These are phyloP conservation scores for Drosophila repletoides DNA, from an alignment of 1,140 invertebrate species.

Conservation along the genomic window DNA sequence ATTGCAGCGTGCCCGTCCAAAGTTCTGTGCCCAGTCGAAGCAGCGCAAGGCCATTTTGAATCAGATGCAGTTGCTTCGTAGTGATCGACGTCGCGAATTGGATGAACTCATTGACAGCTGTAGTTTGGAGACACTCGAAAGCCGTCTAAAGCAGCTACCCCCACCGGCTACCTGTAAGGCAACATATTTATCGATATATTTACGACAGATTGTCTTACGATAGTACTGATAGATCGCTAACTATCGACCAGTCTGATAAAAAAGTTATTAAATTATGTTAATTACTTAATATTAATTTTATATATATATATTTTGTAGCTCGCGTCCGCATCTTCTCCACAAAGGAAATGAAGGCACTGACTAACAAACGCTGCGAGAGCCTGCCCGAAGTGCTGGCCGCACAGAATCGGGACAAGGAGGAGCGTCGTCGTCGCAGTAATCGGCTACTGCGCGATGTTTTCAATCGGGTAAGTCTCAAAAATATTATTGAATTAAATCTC, in stretches of 20 bases:
- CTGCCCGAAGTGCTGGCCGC: conserved; percentile 71
- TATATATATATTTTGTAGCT: conserved; percentile 37
- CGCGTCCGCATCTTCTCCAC: conserved; percentile 65
- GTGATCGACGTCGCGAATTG: conserved; percentile 54
- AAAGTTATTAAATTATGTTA: neutral
- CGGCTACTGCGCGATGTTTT: conserved; percentile 74
- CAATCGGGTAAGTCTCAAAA: conserved; percentile 53
- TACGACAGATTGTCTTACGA: neutral
- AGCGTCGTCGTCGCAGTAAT: conserved; percentile 63
- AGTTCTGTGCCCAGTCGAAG: conserved; percentile 68
- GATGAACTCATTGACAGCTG: conserved; percentile 55
- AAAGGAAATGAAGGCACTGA: conserved; percentile 77
- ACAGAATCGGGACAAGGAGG: conserved; percentile 40
- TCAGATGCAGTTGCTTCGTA: conserved; percentile 69
- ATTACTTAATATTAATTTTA: neutral
- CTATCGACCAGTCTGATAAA: too few species aligned
- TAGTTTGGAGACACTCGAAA: conserved; percentile 59
- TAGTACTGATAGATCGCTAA: too few species aligned
- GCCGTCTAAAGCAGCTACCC: conserved; percentile 51
- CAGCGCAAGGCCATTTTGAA: conserved; percentile 76
- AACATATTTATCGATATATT: neutral
- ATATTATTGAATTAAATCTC: too few species aligned
- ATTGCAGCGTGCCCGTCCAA: conserved; percentile 60
- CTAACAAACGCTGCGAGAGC: conserved; percentile 55
- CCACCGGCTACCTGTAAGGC: conserved; percentile 68